Conservation (phyloP, 2,888 invertebrate genomes). For the Drosophila anomalipes region DNA sequence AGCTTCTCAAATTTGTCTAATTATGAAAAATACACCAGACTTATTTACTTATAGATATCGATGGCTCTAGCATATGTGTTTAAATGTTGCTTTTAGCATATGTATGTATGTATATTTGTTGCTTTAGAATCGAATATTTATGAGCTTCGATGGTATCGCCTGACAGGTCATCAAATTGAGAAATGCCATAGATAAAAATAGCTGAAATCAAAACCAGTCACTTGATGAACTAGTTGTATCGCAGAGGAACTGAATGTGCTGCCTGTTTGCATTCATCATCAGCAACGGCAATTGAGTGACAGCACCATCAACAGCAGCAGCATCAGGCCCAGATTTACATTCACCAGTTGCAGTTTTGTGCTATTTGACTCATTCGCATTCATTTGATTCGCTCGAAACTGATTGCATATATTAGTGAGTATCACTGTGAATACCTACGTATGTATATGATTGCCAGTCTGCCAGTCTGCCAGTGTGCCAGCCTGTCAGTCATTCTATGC, state of each 20-base stretch:
- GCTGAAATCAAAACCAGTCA: slow-evolving; percentile 13
- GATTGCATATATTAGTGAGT: slow-evolving; percentile 71
- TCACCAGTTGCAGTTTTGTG: slow-evolving; percentile 55
- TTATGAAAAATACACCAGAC: no score
- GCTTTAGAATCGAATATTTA: slow-evolving; percentile 59
- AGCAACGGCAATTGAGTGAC: slow-evolving; percentile 71
- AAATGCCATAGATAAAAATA: slow-evolving; percentile 15
- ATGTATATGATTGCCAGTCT: slow-evolving; percentile 10
- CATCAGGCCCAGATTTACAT: slow-evolving; percentile 62
- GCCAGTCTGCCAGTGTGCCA: slow-evolving; percentile 16
- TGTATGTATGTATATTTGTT: not conserved
- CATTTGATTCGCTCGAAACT: slow-evolving; percentile 62
- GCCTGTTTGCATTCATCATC: slow-evolving; percentile 71
- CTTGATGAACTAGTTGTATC: slow-evolving; percentile 6
- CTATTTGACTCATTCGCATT: slow-evolving; percentile 63
- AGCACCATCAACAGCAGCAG: slow-evolving; percentile 41
- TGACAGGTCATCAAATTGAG: slow-evolving; percentile 57
- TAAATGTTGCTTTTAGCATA: not conserved
- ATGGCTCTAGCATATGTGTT: not conserved
- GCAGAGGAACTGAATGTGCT: slow-evolving; percentile 26
- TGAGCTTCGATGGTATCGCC: slow-evolving; percentile 53
- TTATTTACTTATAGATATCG: not conserved
- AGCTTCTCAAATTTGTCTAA: no score
- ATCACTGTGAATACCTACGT: slow-evolving; percentile 32
- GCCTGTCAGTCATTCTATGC: slow-evolving; percentile 29